Evolutionary conservation across 2,797 vertebrate species (phyloP).

Genomic region (Girardinus metallicus): DNA sequence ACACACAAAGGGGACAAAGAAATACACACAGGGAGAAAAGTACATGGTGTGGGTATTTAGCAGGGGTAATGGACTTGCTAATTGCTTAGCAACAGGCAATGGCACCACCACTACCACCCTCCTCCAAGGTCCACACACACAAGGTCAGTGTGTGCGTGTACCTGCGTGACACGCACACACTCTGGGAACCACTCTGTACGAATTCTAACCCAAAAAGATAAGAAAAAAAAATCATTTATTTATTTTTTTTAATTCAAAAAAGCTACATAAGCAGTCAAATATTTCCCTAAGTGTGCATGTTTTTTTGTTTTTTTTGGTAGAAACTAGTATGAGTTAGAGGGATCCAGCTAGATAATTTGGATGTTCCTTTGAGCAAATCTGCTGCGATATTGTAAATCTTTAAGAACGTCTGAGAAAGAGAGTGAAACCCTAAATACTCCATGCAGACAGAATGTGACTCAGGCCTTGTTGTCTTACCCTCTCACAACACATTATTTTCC

Average conservation of each 20-base stretch:
- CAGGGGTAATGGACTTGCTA: constrained; percentile 74
- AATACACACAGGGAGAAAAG: constrained; percentile 33
- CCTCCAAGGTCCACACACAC: constrained; percentile 69
- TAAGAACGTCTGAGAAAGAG: constrained; percentile 39
- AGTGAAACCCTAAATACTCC: constrained; percentile 23
- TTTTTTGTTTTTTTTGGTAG: neutral
- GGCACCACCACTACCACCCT: constrained; percentile 68
- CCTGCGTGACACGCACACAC: too few relatives aligned
- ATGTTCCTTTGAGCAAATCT: constrained; percentile 16
- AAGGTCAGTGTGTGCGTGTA: constrained; percentile 59
- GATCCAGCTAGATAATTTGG: constrained; percentile 6
- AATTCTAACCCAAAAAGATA: constrained; percentile 23
- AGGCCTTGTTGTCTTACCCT: constrained; percentile 9
- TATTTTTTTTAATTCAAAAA: neutral
- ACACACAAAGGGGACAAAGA: constrained; percentile 16
- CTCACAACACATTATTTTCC: neutral
- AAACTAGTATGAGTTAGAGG: neutral
- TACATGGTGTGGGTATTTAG: constrained; percentile 58
- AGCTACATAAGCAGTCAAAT: neutral
- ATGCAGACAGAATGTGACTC: constrained; percentile 31
- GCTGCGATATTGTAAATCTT: constrained; percentile 28
- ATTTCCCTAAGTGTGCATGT: neutral
- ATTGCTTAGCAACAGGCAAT: constrained; percentile 79
- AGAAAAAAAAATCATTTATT: neutral
- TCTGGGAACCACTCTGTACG: constrained; percentile 2